A percentile compares a stretch with the other conserved stretches of the same genome.
phyloP scores from a whole-genome alignment of 2,888 invertebrate species.

The Heliconius erato region DNA sequence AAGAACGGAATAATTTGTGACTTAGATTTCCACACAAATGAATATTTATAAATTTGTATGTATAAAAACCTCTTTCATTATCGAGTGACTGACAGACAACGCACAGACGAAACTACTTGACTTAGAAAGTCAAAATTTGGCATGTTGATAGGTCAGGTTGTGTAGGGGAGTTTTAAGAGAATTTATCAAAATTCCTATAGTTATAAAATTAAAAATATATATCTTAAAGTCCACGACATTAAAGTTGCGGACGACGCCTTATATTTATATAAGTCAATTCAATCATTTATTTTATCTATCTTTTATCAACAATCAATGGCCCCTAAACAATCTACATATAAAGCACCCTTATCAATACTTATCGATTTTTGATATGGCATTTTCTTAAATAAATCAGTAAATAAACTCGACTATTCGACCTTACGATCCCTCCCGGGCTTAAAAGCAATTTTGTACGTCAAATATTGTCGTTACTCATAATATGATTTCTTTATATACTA shows the following conservation, averaged over 20 bases:
- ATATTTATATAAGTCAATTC: not conserved
- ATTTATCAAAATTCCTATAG: too few species aligned
- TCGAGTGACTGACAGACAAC: too few species aligned
- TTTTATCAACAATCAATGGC: not conserved
- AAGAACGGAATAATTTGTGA: too few species aligned
- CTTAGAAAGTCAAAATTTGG: too few species aligned
- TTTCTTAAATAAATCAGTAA: constrained; percentile 26
- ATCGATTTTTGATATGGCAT: constrained; percentile 24
- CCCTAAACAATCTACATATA: not conserved
- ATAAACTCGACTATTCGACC: constrained; percentile 6
- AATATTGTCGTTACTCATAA: constrained; percentile 17
- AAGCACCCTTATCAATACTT: constrained; percentile 10
- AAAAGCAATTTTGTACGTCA: constrained; percentile 33
- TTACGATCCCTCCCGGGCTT: constrained; percentile 13
- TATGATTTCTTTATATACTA: not conserved
- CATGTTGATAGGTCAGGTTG: too few species aligned
- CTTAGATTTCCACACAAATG: too few species aligned
- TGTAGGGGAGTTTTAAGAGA: too few species aligned
- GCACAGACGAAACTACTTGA: too few species aligned
- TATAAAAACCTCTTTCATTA: too few species aligned
- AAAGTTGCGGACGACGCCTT: not conserved
- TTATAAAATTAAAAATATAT: too few species aligned
- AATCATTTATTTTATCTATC: not conserved
- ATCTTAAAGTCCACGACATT: not conserved
- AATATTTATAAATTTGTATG: too few species aligned